Evolutionary conservation across 1,140 invertebrate genomes (phyloP).

Genomic region (Cydia splendana): DNA sequence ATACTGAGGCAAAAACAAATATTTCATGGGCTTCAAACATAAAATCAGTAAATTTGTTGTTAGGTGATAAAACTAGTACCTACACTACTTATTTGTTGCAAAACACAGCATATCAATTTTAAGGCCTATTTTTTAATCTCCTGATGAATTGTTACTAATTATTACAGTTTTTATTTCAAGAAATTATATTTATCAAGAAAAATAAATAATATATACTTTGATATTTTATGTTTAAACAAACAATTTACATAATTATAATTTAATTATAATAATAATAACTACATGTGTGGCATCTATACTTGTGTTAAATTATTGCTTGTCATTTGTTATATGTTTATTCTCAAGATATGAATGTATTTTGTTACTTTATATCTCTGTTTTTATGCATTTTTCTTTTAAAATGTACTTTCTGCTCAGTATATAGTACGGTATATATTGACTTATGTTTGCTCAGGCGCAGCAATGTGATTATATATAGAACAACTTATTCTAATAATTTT

Average conservation of each 20-base stretch:
- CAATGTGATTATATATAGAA: conserved; percentile 55
- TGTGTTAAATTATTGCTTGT: background rate
- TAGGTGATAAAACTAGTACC: conserved; percentile 15
- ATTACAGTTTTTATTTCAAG: too few species aligned
- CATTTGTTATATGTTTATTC: conserved; percentile 27
- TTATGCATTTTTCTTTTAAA: conserved; percentile 35
- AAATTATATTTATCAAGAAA: too few species aligned
- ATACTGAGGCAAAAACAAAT: too few species aligned
- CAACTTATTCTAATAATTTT: conserved; percentile 58
- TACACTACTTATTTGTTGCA: conserved; percentile 1
- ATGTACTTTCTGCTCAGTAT: conserved; percentile 27
- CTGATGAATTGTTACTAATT: background rate
- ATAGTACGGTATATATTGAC: conserved; percentile 34
- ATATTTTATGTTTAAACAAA: background rate
- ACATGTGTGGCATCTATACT: background rate
- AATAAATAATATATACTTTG: too few species aligned
- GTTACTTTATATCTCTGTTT: conserved; percentile 26
- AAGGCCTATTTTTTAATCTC: conserved; percentile 18
- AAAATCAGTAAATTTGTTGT: background rate
- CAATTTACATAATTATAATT: conserved; percentile 24
- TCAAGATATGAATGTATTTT: conserved; percentile 30
- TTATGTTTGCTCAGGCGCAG: conserved; percentile 46
- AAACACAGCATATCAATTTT: background rate
- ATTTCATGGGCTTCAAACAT: too few species aligned
- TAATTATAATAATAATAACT: background rate